Conservation (phyloP, 1,140 invertebrate genomes). For the Drosophila pachea region DNA sequence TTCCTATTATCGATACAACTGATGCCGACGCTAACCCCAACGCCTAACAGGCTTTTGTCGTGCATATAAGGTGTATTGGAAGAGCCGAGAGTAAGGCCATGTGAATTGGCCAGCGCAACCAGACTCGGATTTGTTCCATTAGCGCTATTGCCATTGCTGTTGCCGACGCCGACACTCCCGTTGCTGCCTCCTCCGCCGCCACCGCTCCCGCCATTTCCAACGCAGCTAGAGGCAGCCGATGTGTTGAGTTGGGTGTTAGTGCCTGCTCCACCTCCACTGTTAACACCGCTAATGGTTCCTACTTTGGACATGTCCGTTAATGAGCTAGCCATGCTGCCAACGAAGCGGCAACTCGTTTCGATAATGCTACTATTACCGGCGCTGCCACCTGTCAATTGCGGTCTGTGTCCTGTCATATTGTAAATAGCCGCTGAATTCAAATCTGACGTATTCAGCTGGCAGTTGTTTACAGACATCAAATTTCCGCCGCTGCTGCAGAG, state of each 20-base stretch:
- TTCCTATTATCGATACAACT: conserved; percentile 57
- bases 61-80: conserved; percentile 43
- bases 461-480: conserved; percentile 47
- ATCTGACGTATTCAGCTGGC: conserved; percentile 37
- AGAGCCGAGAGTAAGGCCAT: conserved; percentile 31
- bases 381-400: conserved; percentile 11
- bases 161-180: conserved; percentile 11
- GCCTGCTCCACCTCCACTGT: too few species aligned
- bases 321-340: conserved; percentile 14
- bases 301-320: conserved; percentile 38
- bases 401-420: conserved; percentile 42
- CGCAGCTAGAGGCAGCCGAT: too few species aligned
- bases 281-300: too few species aligned
- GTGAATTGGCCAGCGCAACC: conserved; percentile 41
- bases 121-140: conserved; percentile 31
- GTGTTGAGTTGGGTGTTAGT: too few species aligned
- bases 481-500: conserved; percentile 52
- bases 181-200: too few species aligned
- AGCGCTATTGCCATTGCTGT: conserved; percentile 5
- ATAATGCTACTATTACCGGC: conserved; percentile 20
- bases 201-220: too few species aligned
- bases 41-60: conserved; percentile 48
- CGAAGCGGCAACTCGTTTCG: conserved; percentile 40
- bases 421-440: conserved; percentile 45
- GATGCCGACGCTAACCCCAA: conserved; percentile 42